Conservation (phyloP, 2,113 vertebrate genomes). For the Oceanites oceanicus region DNA sequence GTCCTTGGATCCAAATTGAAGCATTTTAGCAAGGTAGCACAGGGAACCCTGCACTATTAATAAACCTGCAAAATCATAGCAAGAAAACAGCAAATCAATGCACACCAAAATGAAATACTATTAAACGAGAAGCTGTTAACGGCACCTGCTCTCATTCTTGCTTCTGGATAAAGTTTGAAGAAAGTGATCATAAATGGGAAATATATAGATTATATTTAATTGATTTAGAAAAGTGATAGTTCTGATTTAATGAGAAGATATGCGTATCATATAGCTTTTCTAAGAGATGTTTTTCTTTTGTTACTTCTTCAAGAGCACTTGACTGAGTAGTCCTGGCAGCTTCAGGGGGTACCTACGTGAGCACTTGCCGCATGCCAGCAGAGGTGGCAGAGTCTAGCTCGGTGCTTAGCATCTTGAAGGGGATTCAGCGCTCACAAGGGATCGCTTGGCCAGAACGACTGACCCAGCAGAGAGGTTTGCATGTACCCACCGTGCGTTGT, state of each 20-base stretch:
- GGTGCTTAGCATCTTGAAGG: background rate
- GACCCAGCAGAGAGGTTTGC: background rate
- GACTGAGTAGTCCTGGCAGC: background rate
- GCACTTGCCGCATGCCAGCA: accelerated
- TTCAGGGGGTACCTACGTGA: background rate
- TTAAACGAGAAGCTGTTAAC: background rate
- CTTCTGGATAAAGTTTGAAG: background rate
- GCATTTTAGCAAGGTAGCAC: background rate
- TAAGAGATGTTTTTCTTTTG: background rate
- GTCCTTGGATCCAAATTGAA: background rate
- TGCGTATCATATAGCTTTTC: background rate
- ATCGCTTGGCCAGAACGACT: background rate
- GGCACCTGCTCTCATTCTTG: background rate
- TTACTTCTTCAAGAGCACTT: background rate
- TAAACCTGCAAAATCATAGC: background rate
- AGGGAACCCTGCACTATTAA: background rate
- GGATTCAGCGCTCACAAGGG: background rate
- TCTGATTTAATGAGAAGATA: background rate
- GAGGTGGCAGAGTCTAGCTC: background rate
- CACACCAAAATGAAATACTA: background rate
- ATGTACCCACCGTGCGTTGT: background rate
- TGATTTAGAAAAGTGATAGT: background rate
- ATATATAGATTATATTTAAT: background rate
- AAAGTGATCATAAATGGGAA: background rate
- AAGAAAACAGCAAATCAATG: background rate